A percentile compares a stretch with the other conserved stretches of the same genome.
Conservation (phyloP, 2,797 vertebrate species). For the Yasuhikotakia modesta region DNA sequence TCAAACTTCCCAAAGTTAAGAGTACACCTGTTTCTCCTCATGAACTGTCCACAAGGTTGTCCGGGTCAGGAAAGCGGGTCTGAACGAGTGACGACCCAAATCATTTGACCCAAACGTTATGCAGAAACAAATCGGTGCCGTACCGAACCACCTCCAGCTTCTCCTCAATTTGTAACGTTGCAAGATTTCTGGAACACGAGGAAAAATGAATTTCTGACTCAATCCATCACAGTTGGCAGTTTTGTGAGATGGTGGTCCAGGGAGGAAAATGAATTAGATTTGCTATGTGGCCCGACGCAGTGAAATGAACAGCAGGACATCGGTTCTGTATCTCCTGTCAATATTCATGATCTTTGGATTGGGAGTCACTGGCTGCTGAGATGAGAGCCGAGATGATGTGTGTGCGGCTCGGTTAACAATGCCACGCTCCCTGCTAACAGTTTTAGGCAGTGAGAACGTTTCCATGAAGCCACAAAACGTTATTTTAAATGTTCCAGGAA, state of each 20-base stretch:
- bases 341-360: constrained; percentile 65
- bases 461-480: too few species aligned
- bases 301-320: constrained; percentile 69
- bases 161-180: constrained; percentile 45
- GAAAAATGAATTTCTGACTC: constrained; percentile 79
- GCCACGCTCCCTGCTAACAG: too few species aligned
- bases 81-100: constrained; percentile 42
- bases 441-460: too few species aligned
- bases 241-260: constrained; percentile 70
- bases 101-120: constrained; percentile 33
- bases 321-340: constrained; percentile 62
- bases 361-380: constrained; percentile 43
- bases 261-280: constrained; percentile 77
- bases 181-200: constrained; percentile 70
- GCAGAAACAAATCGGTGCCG: constrained; percentile 42
- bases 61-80: constrained; percentile 16
- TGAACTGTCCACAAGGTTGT: constrained; percentile 16
- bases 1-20: constrained; percentile 21
- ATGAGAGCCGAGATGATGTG: constrained; percentile 44
- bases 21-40: neutral
- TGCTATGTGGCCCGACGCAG: constrained; percentile 73
- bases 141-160: constrained; percentile 32
- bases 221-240: constrained; percentile 78
- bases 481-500: too few species aligned
- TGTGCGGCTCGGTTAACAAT: constrained; percentile 39